phyloP scores from a whole-genome alignment of 2,888 invertebrate genomes.

The Cheilosia soror region DNA sequence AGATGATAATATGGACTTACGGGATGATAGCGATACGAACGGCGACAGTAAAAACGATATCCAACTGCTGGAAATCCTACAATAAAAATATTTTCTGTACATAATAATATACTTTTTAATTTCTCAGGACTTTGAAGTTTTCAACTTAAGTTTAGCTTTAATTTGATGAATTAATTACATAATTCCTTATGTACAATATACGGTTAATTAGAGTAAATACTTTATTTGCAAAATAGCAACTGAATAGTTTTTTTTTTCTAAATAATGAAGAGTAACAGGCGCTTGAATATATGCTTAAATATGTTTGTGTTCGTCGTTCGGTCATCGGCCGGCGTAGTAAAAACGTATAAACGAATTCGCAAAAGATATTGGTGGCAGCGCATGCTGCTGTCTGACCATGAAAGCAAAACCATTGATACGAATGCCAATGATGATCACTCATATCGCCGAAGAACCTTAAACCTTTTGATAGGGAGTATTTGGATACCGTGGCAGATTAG shows the following conservation, averaged over 20 bases:
- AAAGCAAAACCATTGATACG: too few species aligned
- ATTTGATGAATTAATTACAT: slow-evolving; percentile 12
- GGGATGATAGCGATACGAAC: neutral
- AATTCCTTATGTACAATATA: slow-evolving; percentile 4
- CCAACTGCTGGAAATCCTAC: slow-evolving; percentile 55
- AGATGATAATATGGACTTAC: slow-evolving; percentile 22
- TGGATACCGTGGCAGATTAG: too few species aligned
- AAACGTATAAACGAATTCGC: too few species aligned
- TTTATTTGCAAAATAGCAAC: neutral
- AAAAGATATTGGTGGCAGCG: too few species aligned
- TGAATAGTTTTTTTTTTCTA: neutral
- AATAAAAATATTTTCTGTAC: slow-evolving; percentile 10
- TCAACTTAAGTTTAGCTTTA: slow-evolving; percentile 49
- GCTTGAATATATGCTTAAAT: too few species aligned
- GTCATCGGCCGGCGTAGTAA: too few species aligned
- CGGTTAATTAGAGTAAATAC: slow-evolving; percentile 4
- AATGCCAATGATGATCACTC: too few species aligned
- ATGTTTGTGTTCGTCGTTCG: too few species aligned
- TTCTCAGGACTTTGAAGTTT: slow-evolving; percentile 62
- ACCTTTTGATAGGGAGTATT: too few species aligned
- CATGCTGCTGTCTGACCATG: too few species aligned
- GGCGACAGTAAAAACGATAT: slow-evolving; percentile 56
- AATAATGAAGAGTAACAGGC: neutral
- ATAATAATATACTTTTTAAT: slow-evolving; percentile 37
- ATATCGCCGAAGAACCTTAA: too few species aligned